Base-by-base conservation (phyloP, 2,888 invertebrate species). In the Arrhopalites spinosus region DNA sequence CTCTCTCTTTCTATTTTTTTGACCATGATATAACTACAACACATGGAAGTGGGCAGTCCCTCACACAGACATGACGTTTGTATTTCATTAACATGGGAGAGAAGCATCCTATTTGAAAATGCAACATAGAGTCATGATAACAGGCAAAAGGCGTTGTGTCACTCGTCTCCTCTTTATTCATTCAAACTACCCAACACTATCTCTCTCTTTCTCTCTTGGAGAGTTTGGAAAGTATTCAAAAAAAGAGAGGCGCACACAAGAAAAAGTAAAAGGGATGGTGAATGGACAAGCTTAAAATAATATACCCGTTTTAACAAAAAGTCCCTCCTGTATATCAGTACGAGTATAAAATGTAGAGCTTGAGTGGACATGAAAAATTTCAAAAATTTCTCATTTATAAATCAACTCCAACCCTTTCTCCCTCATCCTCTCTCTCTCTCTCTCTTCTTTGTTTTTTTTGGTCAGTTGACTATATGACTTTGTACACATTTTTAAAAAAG, bases 81-180 rank as follows among this genome's bases (percentile, higher is more conserved):
- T 23, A 59, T 59, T 59, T 59, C 59, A 59, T 36, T 36, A 36
- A 36, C 36, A 59, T 59, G 20, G 11, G 13, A 53, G 45, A 50
- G 59, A 59, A 23, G 17, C 59, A 59, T 59, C 59, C 25, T 59
- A 59, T 59, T 59, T 59, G 11, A 20, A 59, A 59, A 59, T 59
- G 59, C 23, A 20, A 17, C 59, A 59, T 8, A 7, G 11, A 36
- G 36, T 36, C 36, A 17, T 29, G 36, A 30, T 23, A 71, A 59
- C 59, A 61, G 59, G 61, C 36, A 71, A 71, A 71, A 25, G 61
- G 43, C 61, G 61, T 17, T 71, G 56, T 71, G 59, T 61, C 59
- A 71, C 71, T 71, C 61, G 36, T 29, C 69, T 69, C 68, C 47
- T 47, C 68, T 36, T 43, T 29, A 36, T 13, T 36, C n/a, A 20